Evolutionary conservation across 2,797 vertebrate genomes (phyloP).

Genomic region (Phrynocephalus guinanensis): DNA sequence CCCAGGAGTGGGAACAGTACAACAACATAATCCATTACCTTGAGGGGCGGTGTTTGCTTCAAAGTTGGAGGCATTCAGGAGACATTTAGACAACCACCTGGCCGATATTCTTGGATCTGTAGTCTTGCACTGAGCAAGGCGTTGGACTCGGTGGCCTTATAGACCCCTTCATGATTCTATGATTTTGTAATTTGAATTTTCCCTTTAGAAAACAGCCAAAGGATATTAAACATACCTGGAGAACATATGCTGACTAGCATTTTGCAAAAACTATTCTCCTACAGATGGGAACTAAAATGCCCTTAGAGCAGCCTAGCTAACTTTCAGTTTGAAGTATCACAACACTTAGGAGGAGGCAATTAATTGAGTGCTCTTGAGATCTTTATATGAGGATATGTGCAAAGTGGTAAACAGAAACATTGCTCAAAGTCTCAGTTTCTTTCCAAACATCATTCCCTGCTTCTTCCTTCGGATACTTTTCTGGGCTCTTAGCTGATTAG

Average conservation of each 20-base stretch:
- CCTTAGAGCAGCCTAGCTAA: neutral
- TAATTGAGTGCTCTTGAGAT: neutral
- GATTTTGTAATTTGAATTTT: no score
- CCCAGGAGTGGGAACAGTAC: no score
- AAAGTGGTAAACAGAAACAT: constrained; percentile 24
- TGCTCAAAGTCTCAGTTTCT: constrained; percentile 58
- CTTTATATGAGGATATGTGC: constrained; percentile 1
- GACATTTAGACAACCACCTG: no score
- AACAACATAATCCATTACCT: no score
- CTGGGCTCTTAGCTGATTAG: constrained; percentile 60
- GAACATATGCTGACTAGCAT: constrained; percentile 12
- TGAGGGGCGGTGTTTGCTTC: no score
- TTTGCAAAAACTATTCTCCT: constrained; percentile 14
- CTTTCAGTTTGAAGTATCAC: neutral
- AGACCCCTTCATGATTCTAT: no score
- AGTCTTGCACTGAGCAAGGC: no score
- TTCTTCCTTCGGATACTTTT: constrained; percentile 48
- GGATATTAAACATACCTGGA: constrained; percentile 19
- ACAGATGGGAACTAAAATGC: constrained; percentile 24
- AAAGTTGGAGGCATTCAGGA: no score
- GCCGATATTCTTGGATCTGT: no score
- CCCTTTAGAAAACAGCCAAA: neutral
- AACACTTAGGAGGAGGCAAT: neutral
- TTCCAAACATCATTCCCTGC: constrained; percentile 52
- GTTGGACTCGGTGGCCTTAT: no score